A percentile compares a stretch with the other conserved stretches of the same genome.
phyloP scores from a whole-genome alignment of 92 coral and sea anemone genomes.

The Parazoanthus darwini region DNA sequence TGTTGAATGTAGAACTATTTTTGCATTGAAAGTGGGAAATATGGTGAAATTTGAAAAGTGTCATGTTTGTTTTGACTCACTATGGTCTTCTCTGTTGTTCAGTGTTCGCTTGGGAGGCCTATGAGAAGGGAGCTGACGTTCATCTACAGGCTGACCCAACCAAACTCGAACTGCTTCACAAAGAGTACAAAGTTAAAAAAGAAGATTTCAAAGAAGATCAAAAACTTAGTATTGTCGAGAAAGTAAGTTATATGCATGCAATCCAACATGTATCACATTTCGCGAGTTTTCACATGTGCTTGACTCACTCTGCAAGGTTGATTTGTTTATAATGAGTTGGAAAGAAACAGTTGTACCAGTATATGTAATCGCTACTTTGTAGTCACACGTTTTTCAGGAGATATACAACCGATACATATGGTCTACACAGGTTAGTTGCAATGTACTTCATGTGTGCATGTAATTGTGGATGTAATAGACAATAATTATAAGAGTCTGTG shows the following conservation, averaged over 20 bases:
- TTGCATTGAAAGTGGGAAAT: not conserved
- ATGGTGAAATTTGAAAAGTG: too few relatives aligned
- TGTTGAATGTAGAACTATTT: too few relatives aligned
- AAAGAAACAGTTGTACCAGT: not conserved
- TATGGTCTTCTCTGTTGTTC: not conserved
- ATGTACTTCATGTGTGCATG: not conserved
- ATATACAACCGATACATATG: not conserved
- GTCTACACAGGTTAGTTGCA: not conserved
- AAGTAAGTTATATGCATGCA: conserved; percentile 48
- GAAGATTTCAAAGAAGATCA: conserved; percentile 89
- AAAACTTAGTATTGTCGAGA: conserved; percentile 81
- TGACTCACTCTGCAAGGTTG: not conserved
- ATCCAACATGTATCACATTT: not conserved
- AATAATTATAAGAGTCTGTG: too few relatives aligned
- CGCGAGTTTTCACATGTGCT: not conserved
- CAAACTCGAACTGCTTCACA: conserved; percentile 90
- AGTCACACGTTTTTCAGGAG: not conserved
- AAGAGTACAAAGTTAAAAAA: conserved; percentile 95
- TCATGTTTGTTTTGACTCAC: too few relatives aligned
- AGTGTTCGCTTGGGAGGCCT: conserved; percentile 99
- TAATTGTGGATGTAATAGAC: not conserved
- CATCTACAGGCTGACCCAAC: conserved; percentile 98
- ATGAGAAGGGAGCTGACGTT: conserved; percentile 98
- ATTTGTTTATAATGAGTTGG: not conserved
- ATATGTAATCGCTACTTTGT: not conserved